These are phyloP conservation scores for Lordiphosa fenestrarum DNA, from an alignment of 2,888 invertebrate species.

Conservation along the genomic window DNA sequence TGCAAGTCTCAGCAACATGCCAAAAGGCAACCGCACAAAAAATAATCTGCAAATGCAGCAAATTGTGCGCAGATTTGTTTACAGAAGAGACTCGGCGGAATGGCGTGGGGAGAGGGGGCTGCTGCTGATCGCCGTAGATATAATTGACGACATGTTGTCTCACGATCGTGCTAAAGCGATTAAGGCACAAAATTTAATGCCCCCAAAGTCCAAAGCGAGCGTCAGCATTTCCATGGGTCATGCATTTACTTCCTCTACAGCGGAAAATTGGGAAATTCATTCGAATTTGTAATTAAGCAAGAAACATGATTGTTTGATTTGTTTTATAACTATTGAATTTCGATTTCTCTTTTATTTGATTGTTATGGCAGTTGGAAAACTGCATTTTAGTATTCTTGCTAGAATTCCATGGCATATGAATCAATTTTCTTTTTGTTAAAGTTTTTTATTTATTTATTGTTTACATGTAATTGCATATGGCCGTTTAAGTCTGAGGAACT, in stretches of 20 bases:
- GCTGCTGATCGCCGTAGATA: conserved; percentile 72
- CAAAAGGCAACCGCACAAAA: conserved; percentile 17
- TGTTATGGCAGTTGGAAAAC: conserved; percentile 10
- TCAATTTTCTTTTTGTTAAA: conserved; percentile 19
- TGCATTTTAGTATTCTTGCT: conserved; percentile 19
- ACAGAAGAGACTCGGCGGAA: conserved; percentile 39
- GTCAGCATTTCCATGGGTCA: conserved; percentile 2
- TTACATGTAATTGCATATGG: conserved; percentile 50
- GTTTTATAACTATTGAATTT: conserved; percentile 11
- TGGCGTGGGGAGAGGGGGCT: neutral
- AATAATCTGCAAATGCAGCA: conserved; percentile 70
- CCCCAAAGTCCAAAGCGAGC: conserved; percentile 16
- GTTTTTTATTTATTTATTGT: conserved; percentile 25
- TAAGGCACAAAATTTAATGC: conserved; percentile 66
- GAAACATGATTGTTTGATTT: conserved; percentile 3
- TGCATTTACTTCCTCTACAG: neutral
- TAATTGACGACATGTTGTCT: conserved; percentile 79
- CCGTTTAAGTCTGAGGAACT: conserved; percentile 32
- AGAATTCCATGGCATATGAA: conserved; percentile 50
- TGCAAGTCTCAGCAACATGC: conserved; percentile 64
- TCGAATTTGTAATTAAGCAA: neutral
- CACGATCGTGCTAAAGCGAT: conserved; percentile 78
- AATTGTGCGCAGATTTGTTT: conserved; percentile 71
- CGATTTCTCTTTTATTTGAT: conserved; percentile 7
- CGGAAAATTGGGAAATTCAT: no score